Base-by-base conservation (phyloP, 2,888 invertebrate genomes). In the Amiota communis region DNA sequence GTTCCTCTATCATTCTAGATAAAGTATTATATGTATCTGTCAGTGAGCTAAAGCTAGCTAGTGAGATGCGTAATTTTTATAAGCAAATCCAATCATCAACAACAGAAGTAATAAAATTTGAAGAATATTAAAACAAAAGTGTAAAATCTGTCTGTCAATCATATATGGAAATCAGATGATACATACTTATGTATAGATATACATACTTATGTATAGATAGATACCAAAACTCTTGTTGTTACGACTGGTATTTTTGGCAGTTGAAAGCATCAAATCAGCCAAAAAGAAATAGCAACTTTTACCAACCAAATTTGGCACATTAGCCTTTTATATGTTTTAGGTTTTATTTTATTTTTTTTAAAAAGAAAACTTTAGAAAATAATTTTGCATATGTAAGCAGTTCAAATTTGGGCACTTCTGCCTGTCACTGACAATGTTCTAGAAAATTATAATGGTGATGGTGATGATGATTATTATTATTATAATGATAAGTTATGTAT, bases 11-110 rank as follows among this genome's bases (percentile, higher is more conserved):
- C 6, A n/a, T 6, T 6, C 36, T 36, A 36, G 36, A 23, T 23
- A 23, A 23, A 36, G 36, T 36, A 36, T 36, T 47, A 46, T 8
- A 13, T 64, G 6, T 2, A 36, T 36, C 6, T 6, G 36, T 36
- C 36, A 36, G 2, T 6, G 6, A 36, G 64, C 64, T 64, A n/a
- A n/a, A n/a, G 9, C 20, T 20, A n/a, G 70, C 74, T 77, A 77
- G 77, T 81, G 77, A 81, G 74, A 74, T 81, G 76, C 77, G 73
- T 78, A 79, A 81, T 79, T 81, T 81, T 81, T 81, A 81, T 81
- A 76, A 72, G 76, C 70, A 81, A 77, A 78, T 78, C 77, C 77
- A 77, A 78, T 80, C 71, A 15, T 47, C 13, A 15, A 15, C n/a
- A 15, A 56, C n/a, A n/a, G 56, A 9, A 56, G 56, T 46, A 46